These are phyloP conservation scores for Tupiocoris notatus DNA, from an alignment of 2,888 invertebrate species.

Conservation along the genomic window DNA sequence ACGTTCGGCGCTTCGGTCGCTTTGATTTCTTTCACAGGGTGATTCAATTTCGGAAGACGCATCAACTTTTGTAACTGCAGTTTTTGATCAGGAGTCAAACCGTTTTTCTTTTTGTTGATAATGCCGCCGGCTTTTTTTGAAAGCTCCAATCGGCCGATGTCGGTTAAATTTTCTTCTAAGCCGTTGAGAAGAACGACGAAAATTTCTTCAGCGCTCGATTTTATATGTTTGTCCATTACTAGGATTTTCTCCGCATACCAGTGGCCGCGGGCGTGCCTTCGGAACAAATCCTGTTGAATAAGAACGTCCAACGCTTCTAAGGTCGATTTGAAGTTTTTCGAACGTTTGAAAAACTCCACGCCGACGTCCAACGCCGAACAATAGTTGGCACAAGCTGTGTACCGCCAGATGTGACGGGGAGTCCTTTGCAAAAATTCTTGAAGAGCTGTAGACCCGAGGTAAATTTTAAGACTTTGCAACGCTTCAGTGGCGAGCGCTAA, in stretches of 20 bases:
- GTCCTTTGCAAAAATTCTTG: conserved; percentile 13
- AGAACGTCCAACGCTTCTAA: conserved; percentile 3
- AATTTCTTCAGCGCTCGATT: conserved; percentile 4
- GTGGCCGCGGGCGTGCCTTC: conserved; percentile 20
- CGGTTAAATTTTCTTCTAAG: conserved; percentile 17
- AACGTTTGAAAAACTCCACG: conserved; percentile 21
- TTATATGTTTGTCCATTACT: conserved; percentile 26
- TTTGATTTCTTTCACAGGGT: conserved; percentile 14
- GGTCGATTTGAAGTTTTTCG: conserved; percentile 11
- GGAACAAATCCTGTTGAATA: conserved; percentile 7
- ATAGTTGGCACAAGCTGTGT: conserved; percentile 30
- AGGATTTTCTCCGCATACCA: conserved; percentile 34
- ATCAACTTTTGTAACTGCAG: background rate
- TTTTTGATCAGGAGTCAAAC: conserved; percentile 10
- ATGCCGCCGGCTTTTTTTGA: conserved; percentile 26
- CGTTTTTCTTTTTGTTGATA: conserved; percentile 22
- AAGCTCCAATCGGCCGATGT: conserved; percentile 8
- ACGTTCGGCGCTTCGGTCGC: conserved; percentile 28
- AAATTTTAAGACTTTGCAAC: background rate
- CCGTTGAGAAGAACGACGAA: conserved; percentile 7
- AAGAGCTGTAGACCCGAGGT: background rate
- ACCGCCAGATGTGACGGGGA: conserved; percentile 21
- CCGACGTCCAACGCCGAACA: conserved; percentile 14
- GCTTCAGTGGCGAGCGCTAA: conserved; percentile 13
- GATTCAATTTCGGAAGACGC: conserved; percentile 4